Evolutionary conservation across 2,113 vertebrate genomes (phyloP).

Genomic region (Alexandromys fortis): DNA sequence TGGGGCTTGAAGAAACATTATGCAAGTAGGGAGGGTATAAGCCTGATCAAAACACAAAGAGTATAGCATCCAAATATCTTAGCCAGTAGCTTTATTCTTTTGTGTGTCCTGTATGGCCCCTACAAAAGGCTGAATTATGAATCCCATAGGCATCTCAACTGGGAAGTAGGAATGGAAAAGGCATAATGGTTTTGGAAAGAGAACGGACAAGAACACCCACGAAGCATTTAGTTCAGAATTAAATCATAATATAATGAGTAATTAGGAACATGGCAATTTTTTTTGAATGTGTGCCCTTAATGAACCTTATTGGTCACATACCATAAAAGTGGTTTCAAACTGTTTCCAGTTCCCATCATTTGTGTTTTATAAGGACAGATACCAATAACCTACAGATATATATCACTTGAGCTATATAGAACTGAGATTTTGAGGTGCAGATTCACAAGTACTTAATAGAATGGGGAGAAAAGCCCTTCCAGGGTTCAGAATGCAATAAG

Average conservation of each 20-base stretch:
- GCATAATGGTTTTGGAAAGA: neutral
- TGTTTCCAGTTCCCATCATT: neutral
- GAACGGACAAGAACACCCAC: neutral
- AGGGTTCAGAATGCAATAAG: slow-evolving; percentile 80
- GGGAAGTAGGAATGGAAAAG: neutral
- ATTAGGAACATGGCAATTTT: neutral
- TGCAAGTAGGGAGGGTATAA: neutral
- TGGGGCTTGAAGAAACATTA: neutral
- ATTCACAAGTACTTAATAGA: slow-evolving; percentile 66
- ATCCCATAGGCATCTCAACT: neutral
- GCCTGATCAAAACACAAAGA: neutral
- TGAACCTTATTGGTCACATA: neutral
- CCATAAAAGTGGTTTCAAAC: neutral
- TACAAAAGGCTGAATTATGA: neutral
- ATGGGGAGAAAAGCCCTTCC: slow-evolving; percentile 74
- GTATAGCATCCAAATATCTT: neutral
- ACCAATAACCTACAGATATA: neutral
- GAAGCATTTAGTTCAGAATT: neutral
- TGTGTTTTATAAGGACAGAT: neutral
- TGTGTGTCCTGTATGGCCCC: neutral
- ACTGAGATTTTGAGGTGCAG: slow-evolving; percentile 73
- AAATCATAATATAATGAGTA: neutral
- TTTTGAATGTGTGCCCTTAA: neutral
- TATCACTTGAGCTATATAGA: slow-evolving; percentile 61
- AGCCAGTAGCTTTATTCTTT: neutral